These are phyloP conservation scores for Macrobrachium nipponense DNA, from an alignment of 1,140 invertebrate genomes.

Conservation along the genomic window DNA sequence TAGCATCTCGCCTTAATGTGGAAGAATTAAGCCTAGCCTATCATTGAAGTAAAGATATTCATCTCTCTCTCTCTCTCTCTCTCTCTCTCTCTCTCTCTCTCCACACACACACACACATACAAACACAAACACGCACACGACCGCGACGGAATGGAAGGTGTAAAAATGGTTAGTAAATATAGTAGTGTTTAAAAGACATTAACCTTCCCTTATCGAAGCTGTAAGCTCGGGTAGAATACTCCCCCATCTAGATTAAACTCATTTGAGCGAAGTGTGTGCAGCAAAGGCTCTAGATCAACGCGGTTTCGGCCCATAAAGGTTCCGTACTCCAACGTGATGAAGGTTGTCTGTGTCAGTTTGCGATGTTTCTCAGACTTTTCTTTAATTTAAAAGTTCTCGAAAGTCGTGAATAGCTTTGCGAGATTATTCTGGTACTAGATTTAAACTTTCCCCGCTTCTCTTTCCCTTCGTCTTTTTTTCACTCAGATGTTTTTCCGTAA, in stretches of 20 bases:
- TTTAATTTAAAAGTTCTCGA: not conserved
- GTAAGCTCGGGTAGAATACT: not conserved
- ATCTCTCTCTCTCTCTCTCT: too few species aligned
- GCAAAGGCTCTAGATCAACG: too few species aligned
- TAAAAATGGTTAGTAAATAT: slow-evolving; percentile 8
- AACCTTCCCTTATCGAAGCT: not conserved
- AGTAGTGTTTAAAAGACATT: not conserved
- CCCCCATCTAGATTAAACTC: too few species aligned
- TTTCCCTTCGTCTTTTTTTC: not conserved
- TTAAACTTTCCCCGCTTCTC: not conserved
- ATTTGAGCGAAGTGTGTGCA: too few species aligned
- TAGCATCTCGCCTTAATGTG: too few species aligned
- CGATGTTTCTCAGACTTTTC: slow-evolving; percentile 4
- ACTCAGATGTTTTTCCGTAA: not conserved
- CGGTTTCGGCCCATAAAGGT: too few species aligned
- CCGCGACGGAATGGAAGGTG: not conserved
- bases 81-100: too few species aligned
- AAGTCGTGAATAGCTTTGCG: too few species aligned
- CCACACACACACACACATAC: not conserved
- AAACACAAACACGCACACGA: not conserved
- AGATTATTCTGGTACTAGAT: not conserved
- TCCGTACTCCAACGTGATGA: too few species aligned
- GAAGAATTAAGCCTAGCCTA: too few species aligned
- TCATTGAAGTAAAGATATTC: too few species aligned
- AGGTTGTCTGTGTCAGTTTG: too few species aligned